A percentile compares a stretch with the other conserved stretches of the same genome.
These are phyloP conservation scores for Agrochola lychnidis DNA, from an alignment of 2,888 invertebrate genomes.

Conservation along the genomic window DNA sequence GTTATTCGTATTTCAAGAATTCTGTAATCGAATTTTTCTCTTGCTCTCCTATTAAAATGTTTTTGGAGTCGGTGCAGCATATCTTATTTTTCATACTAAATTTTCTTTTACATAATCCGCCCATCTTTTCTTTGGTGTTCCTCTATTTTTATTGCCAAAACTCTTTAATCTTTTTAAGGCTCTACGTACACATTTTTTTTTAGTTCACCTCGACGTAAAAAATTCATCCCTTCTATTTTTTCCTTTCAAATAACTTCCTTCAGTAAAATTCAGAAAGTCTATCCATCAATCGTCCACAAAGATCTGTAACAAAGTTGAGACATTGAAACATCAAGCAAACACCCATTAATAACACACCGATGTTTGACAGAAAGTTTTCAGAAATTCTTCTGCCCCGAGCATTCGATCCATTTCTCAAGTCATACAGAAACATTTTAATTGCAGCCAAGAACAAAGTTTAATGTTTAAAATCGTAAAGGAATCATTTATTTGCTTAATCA, in stretches of 20 bases:
- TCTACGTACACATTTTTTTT: neutral
- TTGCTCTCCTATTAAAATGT: neutral
- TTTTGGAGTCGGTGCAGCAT: neutral
- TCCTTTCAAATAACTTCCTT: slow-evolving; percentile 3
- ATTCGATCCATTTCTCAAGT: slow-evolving; percentile 68
- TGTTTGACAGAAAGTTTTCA: slow-evolving; percentile 45
- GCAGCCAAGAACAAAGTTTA: slow-evolving; percentile 69
- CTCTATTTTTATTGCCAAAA: neutral
- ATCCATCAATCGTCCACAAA: slow-evolving; percentile 44
- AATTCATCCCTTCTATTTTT: neutral
- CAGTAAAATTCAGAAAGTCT: slow-evolving; percentile 20
- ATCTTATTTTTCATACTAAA: neutral
- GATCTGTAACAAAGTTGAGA: slow-evolving; percentile 49
- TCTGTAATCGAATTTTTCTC: neutral
- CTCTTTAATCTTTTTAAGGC: neutral
- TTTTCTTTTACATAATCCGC: neutral
- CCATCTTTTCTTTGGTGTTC: fast-evolving
- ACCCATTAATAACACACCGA: slow-evolving; percentile 47
- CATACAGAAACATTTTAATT: slow-evolving; percentile 74
- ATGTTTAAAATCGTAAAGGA: slow-evolving; percentile 75
- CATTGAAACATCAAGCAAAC: slow-evolving; percentile 49
- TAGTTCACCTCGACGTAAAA: neutral
- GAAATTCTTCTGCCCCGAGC: slow-evolving; percentile 39
- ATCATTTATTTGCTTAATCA: slow-evolving; percentile 84
- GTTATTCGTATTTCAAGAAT: neutral